A percentile compares a stretch with the other conserved stretches of the same genome.
phyloP scores from a whole-genome alignment of 2,888 invertebrate genomes.

The Mamestra brassicae region DNA sequence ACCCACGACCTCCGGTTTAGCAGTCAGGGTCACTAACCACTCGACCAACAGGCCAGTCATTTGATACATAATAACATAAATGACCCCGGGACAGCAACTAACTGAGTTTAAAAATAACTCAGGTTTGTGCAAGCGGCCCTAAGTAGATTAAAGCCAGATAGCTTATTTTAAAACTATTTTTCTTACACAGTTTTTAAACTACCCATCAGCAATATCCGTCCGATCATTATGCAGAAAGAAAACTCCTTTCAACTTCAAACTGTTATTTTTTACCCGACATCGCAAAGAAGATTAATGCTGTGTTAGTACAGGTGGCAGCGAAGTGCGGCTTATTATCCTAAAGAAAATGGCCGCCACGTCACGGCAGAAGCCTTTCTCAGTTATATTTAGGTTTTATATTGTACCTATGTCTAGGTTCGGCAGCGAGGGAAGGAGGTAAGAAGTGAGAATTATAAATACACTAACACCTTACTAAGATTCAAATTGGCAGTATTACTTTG shows the following conservation, averaged over 20 bases:
- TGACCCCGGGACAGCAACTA: too few relatives aligned
- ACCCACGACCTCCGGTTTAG: too few relatives aligned
- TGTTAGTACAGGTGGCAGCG: constrained; percentile 56
- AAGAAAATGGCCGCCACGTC: constrained; percentile 54
- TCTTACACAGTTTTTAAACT: constrained; percentile 29
- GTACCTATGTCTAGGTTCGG: constrained; percentile 24
- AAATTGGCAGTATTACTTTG: neutral
- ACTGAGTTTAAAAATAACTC: too few relatives aligned
- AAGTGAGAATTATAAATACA: neutral
- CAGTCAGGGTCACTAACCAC: too few relatives aligned
- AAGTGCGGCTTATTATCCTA: constrained; percentile 56
- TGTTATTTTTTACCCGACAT: constrained; percentile 52
- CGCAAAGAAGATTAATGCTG: constrained; percentile 59
- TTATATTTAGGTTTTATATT: constrained; percentile 43
- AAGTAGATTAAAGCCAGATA: neutral
- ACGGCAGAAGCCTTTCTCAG: constrained; percentile 37
- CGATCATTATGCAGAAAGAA: constrained; percentile 52
- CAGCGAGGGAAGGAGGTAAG: neutral
- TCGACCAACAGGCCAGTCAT: too few relatives aligned
- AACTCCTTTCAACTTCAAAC: constrained; percentile 46
- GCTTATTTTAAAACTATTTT: neutral
- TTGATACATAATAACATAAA: too few relatives aligned
- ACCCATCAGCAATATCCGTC: constrained; percentile 34
- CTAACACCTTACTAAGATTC: neutral
- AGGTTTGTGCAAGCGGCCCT: neutral